These are phyloP conservation scores for Formica aserva DNA, from an alignment of 2,888 invertebrate species.

Conservation along the genomic window DNA sequence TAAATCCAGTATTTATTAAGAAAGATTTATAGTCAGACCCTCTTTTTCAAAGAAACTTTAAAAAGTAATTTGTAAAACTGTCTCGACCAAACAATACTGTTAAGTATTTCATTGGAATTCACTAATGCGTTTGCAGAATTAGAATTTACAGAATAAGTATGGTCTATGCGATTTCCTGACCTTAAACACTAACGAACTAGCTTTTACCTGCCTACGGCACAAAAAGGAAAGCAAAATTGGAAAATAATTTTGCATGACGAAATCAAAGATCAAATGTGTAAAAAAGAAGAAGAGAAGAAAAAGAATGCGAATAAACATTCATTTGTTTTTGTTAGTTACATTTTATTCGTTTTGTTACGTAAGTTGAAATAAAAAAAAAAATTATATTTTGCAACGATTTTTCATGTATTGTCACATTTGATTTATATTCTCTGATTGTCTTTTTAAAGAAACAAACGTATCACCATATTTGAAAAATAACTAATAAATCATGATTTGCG, in stretches of 20 bases:
- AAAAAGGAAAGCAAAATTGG: neutral
- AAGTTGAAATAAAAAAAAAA: neutral
- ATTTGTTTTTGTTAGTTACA: neutral
- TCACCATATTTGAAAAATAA: neutral
- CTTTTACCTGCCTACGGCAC: neutral
- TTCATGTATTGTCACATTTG: neutral
- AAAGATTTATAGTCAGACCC: neutral
- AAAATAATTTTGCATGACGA: neutral
- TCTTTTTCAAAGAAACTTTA: neutral
- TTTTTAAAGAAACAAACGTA: neutral
- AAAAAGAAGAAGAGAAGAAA: neutral
- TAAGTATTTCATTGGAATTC: neutral
- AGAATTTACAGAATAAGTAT: neutral
- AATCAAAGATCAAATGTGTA: neutral
- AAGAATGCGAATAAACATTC: neutral
- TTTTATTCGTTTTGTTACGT: neutral
- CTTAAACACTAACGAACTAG: neutral
- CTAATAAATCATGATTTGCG: neutral
- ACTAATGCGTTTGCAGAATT: neutral
- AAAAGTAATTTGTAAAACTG: neutral
- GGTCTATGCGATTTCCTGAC: neutral
- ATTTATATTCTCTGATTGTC: neutral
- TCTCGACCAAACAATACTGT: neutral
- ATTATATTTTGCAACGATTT: neutral
- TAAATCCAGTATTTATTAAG: neutral